Evolutionary conservation across 1,140 invertebrate genomes (phyloP).

Genomic region (Drosophila truncata): DNA sequence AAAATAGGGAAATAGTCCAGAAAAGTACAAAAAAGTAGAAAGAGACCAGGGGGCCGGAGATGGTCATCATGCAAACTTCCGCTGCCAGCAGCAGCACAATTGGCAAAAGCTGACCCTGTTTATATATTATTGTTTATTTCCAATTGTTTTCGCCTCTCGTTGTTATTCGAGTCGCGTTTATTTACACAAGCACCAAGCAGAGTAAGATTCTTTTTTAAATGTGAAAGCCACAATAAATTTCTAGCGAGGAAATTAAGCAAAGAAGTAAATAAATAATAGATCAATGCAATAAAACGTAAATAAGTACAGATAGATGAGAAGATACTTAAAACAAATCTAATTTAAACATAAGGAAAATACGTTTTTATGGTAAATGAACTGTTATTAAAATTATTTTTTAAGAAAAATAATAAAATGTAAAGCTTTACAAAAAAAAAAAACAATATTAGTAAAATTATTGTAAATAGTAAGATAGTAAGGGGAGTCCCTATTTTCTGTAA

Average conservation of each 20-base stretch:
- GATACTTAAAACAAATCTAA: neutral
- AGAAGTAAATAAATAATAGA: neutral
- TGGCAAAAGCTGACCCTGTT: slow-evolving; percentile 34
- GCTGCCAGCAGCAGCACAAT: slow-evolving; percentile 22
- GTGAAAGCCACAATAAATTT: slow-evolving; percentile 4
- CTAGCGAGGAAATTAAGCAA: neutral
- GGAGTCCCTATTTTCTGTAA: no score
- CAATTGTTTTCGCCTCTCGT: slow-evolving; percentile 25
- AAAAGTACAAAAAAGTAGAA: neutral
- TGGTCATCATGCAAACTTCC: slow-evolving; percentile 48
- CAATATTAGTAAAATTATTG: no score
- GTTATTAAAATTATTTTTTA: neutral
- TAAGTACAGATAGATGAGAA: no score
- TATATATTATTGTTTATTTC: slow-evolving; percentile 36
- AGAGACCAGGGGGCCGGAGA: neutral
- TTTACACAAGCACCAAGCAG: slow-evolving; percentile 29
- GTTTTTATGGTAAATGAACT: neutral
- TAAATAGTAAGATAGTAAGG: no score
- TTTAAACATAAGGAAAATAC: neutral
- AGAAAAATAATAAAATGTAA: no score
- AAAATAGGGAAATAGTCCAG: neutral
- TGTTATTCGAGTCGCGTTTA: slow-evolving; percentile 35
- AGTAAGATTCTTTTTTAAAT: slow-evolving; percentile 24
- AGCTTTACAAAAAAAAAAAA: no score
- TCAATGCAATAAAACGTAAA: neutral